These are phyloP conservation scores for Chionoecetes opilio DNA, from an alignment of 1,140 invertebrate genomes.

Conservation along the genomic window DNA sequence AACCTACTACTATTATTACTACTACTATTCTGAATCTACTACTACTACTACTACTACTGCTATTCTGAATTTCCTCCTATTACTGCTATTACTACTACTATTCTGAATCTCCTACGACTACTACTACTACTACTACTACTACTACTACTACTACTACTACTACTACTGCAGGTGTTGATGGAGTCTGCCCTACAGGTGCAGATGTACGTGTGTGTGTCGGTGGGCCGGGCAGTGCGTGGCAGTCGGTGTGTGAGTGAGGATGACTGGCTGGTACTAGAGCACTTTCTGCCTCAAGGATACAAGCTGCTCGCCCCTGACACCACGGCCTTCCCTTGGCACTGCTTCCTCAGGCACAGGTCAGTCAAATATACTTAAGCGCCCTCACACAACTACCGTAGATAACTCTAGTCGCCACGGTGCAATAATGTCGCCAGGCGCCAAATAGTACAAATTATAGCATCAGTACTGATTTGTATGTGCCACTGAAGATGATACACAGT, in stretches of 20 bases:
- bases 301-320: background rate
- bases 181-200: background rate
- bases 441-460: too few species aligned
- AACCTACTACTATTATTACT: too few species aligned
- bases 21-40: too few species aligned
- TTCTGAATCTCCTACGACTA: too few species aligned
- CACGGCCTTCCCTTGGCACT: background rate
- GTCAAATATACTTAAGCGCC: too few species aligned
- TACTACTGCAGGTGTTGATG: background rate
- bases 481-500: too few species aligned
- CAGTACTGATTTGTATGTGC: too few species aligned
- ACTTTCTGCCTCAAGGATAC: slow-evolving; percentile 23
- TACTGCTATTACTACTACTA: background rate
- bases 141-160: background rate
- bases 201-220: background rate
- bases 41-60: background rate
- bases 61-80: background rate
- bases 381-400: too few species aligned
- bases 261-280: slow-evolving; percentile 44
- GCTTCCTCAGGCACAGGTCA: background rate
- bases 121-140: background rate
- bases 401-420: too few species aligned
- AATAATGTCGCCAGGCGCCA: too few species aligned
- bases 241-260: slow-evolving; percentile 47
- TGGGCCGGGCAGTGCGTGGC: background rate